Evolutionary conservation across 2,113 vertebrate genomes (phyloP).

Genomic region (Hypanus sabinus): DNA sequence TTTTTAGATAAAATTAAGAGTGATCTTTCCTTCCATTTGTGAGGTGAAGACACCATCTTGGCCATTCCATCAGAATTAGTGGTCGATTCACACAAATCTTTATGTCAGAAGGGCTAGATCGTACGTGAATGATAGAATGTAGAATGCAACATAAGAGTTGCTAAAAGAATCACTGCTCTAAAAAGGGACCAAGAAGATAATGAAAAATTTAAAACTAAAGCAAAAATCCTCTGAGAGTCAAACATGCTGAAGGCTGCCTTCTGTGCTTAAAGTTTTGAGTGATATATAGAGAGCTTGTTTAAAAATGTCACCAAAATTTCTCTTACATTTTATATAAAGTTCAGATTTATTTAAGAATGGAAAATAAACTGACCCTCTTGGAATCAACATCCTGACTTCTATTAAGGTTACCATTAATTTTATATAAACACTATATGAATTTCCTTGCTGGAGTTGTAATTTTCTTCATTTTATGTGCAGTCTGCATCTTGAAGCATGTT

Average conservation of each 20-base stretch:
- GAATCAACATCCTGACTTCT: slow-evolving; percentile 6
- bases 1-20: background rate
- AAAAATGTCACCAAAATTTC: background rate
- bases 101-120: background rate
- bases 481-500: background rate
- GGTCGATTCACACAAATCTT: background rate
- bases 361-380: background rate
- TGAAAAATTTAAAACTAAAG: background rate
- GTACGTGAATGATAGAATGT: background rate
- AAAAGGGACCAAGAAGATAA: background rate
- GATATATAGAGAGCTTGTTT: background rate
- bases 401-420: background rate
- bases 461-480: too few species aligned
- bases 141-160: background rate
- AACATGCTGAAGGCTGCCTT: background rate
- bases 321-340: background rate
- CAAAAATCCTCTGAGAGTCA: background rate
- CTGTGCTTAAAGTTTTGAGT: background rate
- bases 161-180: background rate
- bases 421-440: background rate
- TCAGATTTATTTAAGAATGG: background rate
- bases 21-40: background rate
- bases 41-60: background rate
- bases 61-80: background rate
- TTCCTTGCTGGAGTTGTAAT: slow-evolving; percentile 1